Evolutionary conservation across 2,113 vertebrate genomes (phyloP).

Genomic region (Cromileptes altivelis): DNA sequence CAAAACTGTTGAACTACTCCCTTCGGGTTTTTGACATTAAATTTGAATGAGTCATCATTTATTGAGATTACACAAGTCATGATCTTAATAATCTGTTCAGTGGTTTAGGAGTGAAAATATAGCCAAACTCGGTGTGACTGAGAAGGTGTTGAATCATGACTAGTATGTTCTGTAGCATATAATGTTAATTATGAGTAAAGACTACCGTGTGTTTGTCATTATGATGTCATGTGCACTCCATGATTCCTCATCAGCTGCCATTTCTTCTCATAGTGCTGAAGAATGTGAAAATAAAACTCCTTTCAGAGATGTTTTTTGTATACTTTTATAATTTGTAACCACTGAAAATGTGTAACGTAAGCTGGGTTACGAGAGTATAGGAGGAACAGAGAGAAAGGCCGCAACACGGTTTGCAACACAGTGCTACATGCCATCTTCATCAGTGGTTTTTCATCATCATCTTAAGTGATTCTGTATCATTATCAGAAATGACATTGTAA

Average conservation of each 20-base stretch:
- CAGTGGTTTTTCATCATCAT: constrained; percentile 35
- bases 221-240: constrained; percentile 28
- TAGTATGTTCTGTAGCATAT: constrained; percentile 38
- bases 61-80: constrained; percentile 16
- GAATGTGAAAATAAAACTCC: constrained; percentile 56
- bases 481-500: constrained; percentile 46
- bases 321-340: constrained; percentile 2
- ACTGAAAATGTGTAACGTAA: neutral
- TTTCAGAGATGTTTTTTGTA: constrained; percentile 28
- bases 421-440: constrained; percentile 33
- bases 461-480: constrained; percentile 12
- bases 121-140: constrained; percentile 35
- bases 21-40: neutral
- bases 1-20: neutral
- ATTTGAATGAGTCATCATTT: neutral
- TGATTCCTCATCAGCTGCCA: constrained; percentile 52
- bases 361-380: constrained; percentile 5
- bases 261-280: constrained; percentile 49
- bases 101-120: constrained; percentile 23
- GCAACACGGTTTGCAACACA: constrained; percentile 20
- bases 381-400: constrained; percentile 37
- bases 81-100: constrained; percentile 2
- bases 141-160: constrained; percentile 27
- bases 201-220: constrained; percentile 32
- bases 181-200: constrained; percentile 31